These are phyloP conservation scores for Chrysolina haemoptera DNA, from an alignment of 2,888 invertebrate species.

Conservation along the genomic window DNA sequence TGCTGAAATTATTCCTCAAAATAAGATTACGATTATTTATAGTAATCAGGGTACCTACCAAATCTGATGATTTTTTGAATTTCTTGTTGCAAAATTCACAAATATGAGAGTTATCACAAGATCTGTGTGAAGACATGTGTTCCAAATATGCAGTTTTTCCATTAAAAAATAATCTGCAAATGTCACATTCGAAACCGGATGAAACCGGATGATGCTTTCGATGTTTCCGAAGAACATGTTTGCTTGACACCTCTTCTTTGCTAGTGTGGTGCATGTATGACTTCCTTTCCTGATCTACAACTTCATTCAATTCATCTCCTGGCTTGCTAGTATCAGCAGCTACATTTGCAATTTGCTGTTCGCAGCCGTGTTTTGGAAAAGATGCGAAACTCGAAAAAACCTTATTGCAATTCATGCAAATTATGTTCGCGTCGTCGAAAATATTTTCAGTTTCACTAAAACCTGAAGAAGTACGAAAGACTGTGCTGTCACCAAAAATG, in stretches of 20 bases:
- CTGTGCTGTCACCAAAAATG: slow-evolving; percentile 23
- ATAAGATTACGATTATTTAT: background rate
- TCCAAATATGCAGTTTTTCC: slow-evolving; percentile 35
- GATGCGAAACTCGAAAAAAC: slow-evolving; percentile 43
- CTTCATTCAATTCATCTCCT: background rate
- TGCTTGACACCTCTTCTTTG: background rate
- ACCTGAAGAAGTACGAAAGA: slow-evolving; percentile 21
- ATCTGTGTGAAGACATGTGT: slow-evolving; percentile 37
- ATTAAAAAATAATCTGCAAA: slow-evolving; percentile 28
- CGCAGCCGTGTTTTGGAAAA: slow-evolving; percentile 49
- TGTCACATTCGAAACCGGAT: slow-evolving; percentile 25
- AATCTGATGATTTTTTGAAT: slow-evolving; percentile 80
- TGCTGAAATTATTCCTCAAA: too few relatives aligned
- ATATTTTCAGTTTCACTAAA: slow-evolving; percentile 39
- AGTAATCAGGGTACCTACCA: slow-evolving; percentile 61
- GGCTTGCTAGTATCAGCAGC: background rate
- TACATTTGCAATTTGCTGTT: slow-evolving; percentile 21
- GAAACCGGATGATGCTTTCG: background rate
- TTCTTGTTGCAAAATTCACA: slow-evolving; percentile 76
- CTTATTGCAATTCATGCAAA: slow-evolving; percentile 53
- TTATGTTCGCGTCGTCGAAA: slow-evolving; percentile 47
- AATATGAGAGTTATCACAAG: slow-evolving; percentile 65
- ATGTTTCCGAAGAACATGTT: background rate
- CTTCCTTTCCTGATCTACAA: background rate
- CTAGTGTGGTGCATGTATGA: background rate